Evolutionary conservation across 1,140 invertebrate species (phyloP), one percentile per base, ranked within the genome.

Genomic region (Bombus affinis): DNA sequence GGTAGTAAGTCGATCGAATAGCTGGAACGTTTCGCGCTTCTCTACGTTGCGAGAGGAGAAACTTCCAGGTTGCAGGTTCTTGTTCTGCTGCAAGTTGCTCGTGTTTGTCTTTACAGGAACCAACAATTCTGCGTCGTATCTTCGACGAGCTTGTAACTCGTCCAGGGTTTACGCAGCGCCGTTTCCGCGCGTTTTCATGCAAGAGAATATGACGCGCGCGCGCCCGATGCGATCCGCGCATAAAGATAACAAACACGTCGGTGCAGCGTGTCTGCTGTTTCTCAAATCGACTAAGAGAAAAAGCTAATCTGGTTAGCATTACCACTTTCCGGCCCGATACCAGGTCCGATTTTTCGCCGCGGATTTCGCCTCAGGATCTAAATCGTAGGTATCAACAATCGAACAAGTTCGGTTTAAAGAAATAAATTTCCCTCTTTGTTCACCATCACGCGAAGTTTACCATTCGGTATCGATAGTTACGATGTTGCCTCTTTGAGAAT

Each of bases 241-340:
- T 92, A 94, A 94, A 93, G 93, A 94, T 93, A 94, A 94, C 93
- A 94, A 94, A 94, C 93, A 94, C 82, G 80, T 80, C 82, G 88
- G 75, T 92, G 92, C 88, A 92, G 57, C 87, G 77, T 37, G 83
- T 82, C 87, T 90, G 91, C 85, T 88, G 81, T 89, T 88, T 91
- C 86, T 91, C 89, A 89, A 85, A 74, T 89, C 72, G 53, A 81
- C 83, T 42, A 62, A 57, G 81, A 85, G 72, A 83, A 88, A 91
- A 86, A 86, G 89, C 68, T 86, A 88, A 90, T 90, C 90, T 83
- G 86, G 65, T 78, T 89, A 88, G 80, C 86, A 86, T 86, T 86
- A 87, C 39, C 73, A 83, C 78, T 87, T 75, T 53, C 71, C 37
- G 39, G 12, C 62, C 32, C 15, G 66, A 79, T 73, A 32, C 66